Evolutionary conservation across 2,797 vertebrate species (phyloP).

Genomic region (Enoplosus armatus): DNA sequence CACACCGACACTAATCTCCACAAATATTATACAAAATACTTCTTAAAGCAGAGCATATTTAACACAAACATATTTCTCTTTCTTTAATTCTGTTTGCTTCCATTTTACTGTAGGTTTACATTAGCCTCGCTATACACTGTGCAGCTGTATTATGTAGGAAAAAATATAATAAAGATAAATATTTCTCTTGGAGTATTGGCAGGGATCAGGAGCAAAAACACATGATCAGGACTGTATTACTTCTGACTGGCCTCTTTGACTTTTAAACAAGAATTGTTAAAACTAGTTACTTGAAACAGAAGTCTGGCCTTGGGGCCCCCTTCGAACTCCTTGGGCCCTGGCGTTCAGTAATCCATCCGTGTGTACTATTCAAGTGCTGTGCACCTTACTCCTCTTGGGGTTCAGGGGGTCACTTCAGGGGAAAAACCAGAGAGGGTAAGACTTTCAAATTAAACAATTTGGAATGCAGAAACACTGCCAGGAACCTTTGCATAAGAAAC

Average conservation of each 20-base stretch:
- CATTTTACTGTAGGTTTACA: neutral
- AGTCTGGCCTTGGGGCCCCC: neutral
- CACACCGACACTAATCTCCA: too few species aligned
- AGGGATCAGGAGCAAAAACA: neutral
- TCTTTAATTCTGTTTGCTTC: neutral
- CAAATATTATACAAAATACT: too few species aligned
- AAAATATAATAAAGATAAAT: neutral
- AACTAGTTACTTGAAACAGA: neutral
- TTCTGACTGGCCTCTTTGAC: neutral
- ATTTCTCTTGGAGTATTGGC: neutral
- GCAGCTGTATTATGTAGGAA: neutral
- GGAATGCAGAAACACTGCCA: neutral
- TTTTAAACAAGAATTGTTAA: neutral
- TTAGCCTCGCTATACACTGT: neutral
- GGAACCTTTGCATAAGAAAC: neutral
- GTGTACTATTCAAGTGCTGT: neutral
- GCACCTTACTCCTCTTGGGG: neutral
- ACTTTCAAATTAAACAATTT: neutral
- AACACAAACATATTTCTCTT: neutral
- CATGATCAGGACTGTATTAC: neutral
- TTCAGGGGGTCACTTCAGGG: too few species aligned
- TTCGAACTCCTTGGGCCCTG: neutral
- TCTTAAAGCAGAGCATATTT: neutral
- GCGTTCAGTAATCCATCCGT: neutral
- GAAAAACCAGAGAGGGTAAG: neutral